These are phyloP conservation scores for Elysia crispata DNA, from an alignment of 2,888 invertebrate species.

Conservation along the genomic window DNA sequence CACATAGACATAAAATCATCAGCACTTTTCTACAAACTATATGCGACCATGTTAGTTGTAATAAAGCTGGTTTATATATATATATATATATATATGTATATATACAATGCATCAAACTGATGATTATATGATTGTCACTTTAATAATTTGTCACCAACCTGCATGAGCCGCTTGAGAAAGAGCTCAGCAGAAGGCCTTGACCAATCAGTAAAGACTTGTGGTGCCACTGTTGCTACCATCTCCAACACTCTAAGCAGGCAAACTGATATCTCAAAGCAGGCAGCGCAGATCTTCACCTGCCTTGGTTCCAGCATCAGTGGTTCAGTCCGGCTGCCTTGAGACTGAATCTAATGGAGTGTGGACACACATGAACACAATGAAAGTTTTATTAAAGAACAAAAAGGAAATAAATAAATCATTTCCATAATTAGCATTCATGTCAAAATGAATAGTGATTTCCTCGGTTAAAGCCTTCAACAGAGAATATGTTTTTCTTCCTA, in stretches of 20 bases:
- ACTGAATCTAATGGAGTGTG: conserved; percentile 81
- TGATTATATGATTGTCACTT: no score
- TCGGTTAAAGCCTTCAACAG: no score
- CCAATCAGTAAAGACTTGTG: conserved; percentile 83
- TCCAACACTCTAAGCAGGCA: conserved; percentile 88
- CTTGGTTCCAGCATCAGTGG: conserved; percentile 84
- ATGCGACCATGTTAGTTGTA: no score
- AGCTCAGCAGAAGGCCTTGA: conserved; percentile 85
- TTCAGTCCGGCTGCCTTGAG: conserved; percentile 81
- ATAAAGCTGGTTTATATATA: no score
- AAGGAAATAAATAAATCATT: no score
- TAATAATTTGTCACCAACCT: conserved; percentile 76
- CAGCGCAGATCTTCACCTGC: conserved; percentile 88
- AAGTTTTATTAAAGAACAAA: neutral
- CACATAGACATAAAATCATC: no score
- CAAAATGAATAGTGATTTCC: no score
- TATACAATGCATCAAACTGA: no score
- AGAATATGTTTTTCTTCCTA: no score
- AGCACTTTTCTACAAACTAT: no score
- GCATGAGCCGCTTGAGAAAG: conserved; percentile 84
- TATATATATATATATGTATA: no score
- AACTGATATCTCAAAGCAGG: conserved; percentile 89
- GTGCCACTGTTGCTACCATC: conserved; percentile 85
- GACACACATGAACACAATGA: neutral
- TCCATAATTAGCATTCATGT: no score